Evolutionary conservation across 2,888 invertebrate species (phyloP).

Genomic region (Tenthredo livida): DNA sequence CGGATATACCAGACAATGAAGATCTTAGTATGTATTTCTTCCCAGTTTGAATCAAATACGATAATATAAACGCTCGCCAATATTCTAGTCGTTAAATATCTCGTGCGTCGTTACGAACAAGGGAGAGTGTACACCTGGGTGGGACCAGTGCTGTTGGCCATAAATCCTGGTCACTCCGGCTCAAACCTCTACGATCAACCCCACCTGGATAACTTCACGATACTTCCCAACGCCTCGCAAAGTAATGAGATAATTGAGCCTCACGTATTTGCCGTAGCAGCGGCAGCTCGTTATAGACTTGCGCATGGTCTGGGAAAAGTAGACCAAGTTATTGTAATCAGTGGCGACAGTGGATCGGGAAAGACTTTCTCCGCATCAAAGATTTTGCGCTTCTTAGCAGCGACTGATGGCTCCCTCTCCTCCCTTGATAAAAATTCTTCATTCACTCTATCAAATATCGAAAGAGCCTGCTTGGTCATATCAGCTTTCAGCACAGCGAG

Average conservation of each 20-base stretch:
- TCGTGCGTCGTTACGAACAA: conserved; percentile 70
- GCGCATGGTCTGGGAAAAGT: conserved; percentile 70
- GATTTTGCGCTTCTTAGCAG: conserved; percentile 74
- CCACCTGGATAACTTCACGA: conserved; percentile 54
- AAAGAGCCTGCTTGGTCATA: conserved; percentile 68
- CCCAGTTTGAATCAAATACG: not conserved
- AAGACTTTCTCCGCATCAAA: conserved; percentile 77
- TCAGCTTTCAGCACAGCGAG: conserved; percentile 76
- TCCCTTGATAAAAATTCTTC: conserved; percentile 56
- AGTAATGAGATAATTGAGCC: conserved; percentile 60
- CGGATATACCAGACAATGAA: conserved; percentile 65
- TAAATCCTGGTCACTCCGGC: conserved; percentile 72
- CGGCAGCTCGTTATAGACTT: conserved; percentile 68
- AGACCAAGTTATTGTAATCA: conserved; percentile 76
- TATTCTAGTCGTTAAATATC: conserved; percentile 71
- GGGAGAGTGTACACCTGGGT: conserved; percentile 77
- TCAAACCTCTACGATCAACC: conserved; percentile 62
- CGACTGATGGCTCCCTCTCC: conserved; percentile 58
- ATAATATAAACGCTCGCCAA: not conserved
- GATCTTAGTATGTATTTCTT: conserved; percentile 61
- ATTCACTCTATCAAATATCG: conserved; percentile 70
- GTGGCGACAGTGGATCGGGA: conserved; percentile 78
- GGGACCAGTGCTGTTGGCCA: conserved; percentile 74
- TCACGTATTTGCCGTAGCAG: conserved; percentile 72
- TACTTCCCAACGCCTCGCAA: conserved; percentile 53